Evolutionary conservation across 2,113 vertebrate species (phyloP), one percentile per base, ranked within the genome.

Genomic region (Aegypius monachus): DNA sequence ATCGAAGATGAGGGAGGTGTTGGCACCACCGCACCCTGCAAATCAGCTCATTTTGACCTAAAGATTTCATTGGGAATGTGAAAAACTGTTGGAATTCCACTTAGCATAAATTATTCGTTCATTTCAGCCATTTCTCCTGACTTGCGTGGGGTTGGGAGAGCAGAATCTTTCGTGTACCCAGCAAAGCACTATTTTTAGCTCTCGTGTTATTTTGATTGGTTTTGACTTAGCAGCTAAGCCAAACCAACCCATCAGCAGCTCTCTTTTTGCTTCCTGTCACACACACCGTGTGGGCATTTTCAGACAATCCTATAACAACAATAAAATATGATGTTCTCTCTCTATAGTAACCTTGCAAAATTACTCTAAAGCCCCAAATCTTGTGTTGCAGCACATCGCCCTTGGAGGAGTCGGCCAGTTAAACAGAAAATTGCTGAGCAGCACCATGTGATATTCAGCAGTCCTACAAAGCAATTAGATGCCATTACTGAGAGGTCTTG

Each of bases 301-400:
- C 70, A 90, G 61, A 12, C 42, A 17, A 45, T 40, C 36, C 25
- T 71, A 47, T 75, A 53, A 14, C 58, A 55, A 14, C 53, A 68
- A 6, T 71, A 43, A 8, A 32, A 38, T 3, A 4, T 0, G 7
- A 23, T 26, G 29, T 29, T 19, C 26, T 72, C 50, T 43, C 50
- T 47, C 36, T 5, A 2, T 6, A 43, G 43, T 43, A 38, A 4
- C 55, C 10, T 20, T 3, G 66, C 25, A 19, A 70, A 59, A 34
- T 23, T 3, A 4, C 43, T 10, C 21, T 36, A 14, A 15, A 68
- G 20, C 55, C 70, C 45, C 81, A 36, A 0, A 27, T 47, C 52
- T 55, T 6, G 0, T 4, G 0, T 10, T 8, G 21, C 16, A 7
- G 2, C 16, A 1, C 11, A 0, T 45, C 8, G 1, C 45, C 15